Evolutionary conservation across 2,888 invertebrate species (phyloP).

Genomic region (Drosophila paranaensis): DNA sequence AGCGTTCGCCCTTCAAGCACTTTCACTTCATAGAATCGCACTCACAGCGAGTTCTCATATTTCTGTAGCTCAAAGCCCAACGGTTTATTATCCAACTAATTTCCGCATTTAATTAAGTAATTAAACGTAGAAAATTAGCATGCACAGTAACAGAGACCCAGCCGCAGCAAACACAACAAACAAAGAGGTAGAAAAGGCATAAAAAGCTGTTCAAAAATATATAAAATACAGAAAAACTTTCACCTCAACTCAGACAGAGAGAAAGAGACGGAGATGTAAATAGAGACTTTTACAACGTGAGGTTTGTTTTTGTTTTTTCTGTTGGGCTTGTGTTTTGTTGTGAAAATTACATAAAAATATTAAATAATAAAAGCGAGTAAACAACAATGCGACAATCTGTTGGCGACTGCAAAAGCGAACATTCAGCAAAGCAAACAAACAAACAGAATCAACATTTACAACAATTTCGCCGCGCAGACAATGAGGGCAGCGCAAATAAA

Average conservation of each 20-base stretch:
- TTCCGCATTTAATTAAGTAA: constrained; percentile 73
- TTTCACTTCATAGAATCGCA: constrained; percentile 51
- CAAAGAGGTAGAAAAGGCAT: constrained; percentile 34
- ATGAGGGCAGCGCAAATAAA: constrained; percentile 28
- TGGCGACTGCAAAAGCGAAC: constrained; percentile 31
- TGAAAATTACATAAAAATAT: constrained; percentile 52
- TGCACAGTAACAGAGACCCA: constrained; percentile 17
- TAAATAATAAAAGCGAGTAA: constrained; percentile 36
- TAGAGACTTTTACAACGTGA: constrained; percentile 6
- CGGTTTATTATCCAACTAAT: constrained; percentile 58
- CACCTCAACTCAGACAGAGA: constrained; percentile 46
- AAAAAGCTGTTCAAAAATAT: constrained; percentile 33
- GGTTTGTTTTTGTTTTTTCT: constrained; percentile 23
- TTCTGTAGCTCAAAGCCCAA: constrained; percentile 12
- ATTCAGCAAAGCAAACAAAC: constrained; percentile 33
- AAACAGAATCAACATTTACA: constrained; percentile 41
- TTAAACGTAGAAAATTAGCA: constrained; percentile 57
- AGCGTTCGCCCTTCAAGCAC: constrained; percentile 34
- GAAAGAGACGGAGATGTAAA: constrained; percentile 3
- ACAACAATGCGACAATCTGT: constrained; percentile 30
- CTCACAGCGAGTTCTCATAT: constrained; percentile 45
- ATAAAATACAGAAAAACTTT: constrained; percentile 56
- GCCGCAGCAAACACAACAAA: not conserved
- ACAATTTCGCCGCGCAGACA: constrained; percentile 27
- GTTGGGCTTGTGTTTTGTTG: constrained; percentile 19